These are phyloP conservation scores for Nothocercus nigrocapillus DNA, from an alignment of 2,113 vertebrate genomes.

Conservation along the genomic window DNA sequence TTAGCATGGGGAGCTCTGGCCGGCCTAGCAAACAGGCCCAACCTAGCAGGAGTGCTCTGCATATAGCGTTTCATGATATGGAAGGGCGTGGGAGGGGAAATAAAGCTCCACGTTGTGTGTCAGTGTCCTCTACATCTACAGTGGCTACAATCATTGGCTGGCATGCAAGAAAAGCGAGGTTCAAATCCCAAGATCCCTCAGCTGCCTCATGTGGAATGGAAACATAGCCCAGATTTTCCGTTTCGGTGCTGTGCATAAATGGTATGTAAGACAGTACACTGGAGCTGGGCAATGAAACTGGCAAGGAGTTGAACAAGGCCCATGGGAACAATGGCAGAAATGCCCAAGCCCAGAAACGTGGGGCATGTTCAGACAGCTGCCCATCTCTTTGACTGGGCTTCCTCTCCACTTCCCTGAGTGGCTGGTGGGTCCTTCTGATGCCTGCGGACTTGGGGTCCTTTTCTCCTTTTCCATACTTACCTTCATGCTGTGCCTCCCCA, in stretches of 20 bases:
- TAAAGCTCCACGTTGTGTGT: not conserved
- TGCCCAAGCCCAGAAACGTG: too few species aligned
- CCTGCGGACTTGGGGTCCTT: too few species aligned
- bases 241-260: not conserved
- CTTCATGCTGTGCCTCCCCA: too few species aligned
- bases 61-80: not conserved
- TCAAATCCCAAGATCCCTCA: not conserved
- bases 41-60: not conserved
- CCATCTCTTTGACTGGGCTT: too few species aligned
- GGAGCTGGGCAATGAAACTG: too few species aligned
- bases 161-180: not conserved
- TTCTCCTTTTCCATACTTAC: too few species aligned
- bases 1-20: not conserved
- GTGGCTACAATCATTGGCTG: not conserved
- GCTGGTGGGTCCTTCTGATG: too few species aligned
- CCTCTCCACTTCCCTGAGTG: too few species aligned
- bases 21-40: not conserved
- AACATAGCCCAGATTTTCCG: constrained; percentile 2
- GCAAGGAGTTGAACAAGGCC: too few species aligned
- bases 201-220: not conserved
- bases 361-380: too few species aligned
- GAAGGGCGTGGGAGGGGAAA: not conserved
- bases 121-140: too few species aligned
- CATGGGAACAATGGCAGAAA: too few species aligned
- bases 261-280: not conserved